A percentile compares a stretch with the other conserved stretches of the same genome.
Evolutionary conservation across 2,797 vertebrate species (phyloP).

Genomic region (Cygnus olor): DNA sequence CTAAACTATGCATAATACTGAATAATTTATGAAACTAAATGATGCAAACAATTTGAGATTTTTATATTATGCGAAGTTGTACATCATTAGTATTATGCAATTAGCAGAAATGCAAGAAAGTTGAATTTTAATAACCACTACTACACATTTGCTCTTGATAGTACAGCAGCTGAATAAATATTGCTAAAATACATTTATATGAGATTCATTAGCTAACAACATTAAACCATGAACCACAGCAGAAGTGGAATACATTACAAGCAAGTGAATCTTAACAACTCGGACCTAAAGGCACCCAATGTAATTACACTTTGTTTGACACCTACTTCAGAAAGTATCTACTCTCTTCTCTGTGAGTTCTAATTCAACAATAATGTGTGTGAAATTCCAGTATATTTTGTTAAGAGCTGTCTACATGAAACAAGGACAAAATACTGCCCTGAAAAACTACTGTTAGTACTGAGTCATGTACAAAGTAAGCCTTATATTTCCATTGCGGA

Average conservation of each 20-base stretch:
- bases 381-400: neutral
- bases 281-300: neutral
- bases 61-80: constrained; percentile 56
- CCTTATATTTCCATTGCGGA: neutral
- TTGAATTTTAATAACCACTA: constrained; percentile 57
- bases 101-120: constrained; percentile 51
- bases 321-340: neutral
- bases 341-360: neutral
- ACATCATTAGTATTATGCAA: constrained; percentile 57
- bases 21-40: constrained; percentile 77
- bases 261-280: neutral
- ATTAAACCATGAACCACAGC: neutral
- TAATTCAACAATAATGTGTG: neutral
- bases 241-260: neutral
- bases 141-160: constrained; percentile 7
- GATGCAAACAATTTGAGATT: constrained; percentile 46
- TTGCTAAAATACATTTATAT: neutral
- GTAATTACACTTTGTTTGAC: neutral
- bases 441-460: neutral
- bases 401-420: neutral
- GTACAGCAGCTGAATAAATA: constrained; percentile 43
- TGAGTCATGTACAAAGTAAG: neutral
- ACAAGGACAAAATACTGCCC: neutral
- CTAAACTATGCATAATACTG: constrained; percentile 41
- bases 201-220: constrained; percentile 28